Evolutionary conservation across 2,113 vertebrate species (phyloP), one percentile per base, ranked within the genome.

Genomic region (Aegypius monachus): DNA sequence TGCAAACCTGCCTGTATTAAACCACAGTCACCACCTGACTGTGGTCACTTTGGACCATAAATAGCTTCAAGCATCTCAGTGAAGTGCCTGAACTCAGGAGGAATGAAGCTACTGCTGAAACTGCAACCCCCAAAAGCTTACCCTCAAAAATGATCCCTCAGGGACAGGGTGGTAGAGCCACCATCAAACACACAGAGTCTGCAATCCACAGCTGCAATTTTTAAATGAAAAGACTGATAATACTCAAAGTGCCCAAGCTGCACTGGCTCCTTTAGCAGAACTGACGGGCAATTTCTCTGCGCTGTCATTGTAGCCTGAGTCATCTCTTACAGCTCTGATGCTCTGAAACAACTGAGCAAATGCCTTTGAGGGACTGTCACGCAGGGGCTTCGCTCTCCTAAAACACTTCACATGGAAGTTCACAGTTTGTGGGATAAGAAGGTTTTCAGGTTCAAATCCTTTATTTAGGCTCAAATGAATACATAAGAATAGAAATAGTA

Each of bases 381-480:
- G 36, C 26, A 74, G 56, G 25, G 10, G 9, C 21, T 94, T 47
- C 82, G 27, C 21, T 81, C 19, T 90, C 77, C 50, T 73, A 21
- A 70, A 96, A 88, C 29, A 78, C 59, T 93, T 68, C 52, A 45
- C 36, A 61, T 0, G 2, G 9, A 63, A 81, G 38, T 63, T 74
- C 34, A 40, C 6, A 27, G 63, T 26, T 78, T 67, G 40, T 9
- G 71, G 56, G n/a, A 68, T 89, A 95, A 74, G 73, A 71, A 58
- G 29, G 27, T 92, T 88, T 97, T 86, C 48, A 83, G 92, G 78
- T 59, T 77, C 56, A 95, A 72, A 70, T 52, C 48, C 31, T 65
- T 90, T 74, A 68, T 48, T 96, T 68, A 78, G 82, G 92, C 82
- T 92, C 43, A 89, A 87, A 84, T 45, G 65, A 92, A 71, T 47